Base-by-base conservation (phyloP, 2,888 invertebrate genomes). In the Drosophila seclusa region DNA sequence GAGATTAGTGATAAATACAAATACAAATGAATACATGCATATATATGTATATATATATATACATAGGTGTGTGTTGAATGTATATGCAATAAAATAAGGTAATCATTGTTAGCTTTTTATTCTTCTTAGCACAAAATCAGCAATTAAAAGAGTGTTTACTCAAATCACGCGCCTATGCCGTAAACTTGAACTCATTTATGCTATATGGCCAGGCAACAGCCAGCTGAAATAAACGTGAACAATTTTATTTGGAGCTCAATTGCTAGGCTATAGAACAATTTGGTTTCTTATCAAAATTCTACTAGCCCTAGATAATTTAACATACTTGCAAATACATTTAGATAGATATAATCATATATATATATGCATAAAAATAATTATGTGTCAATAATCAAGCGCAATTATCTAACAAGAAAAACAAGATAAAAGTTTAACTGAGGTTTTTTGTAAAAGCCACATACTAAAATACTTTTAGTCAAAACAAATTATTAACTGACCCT, bases 301-400 rank as follows among this genome's bases (percentile, higher is more conserved):
- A 36, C n/a, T 42, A 49, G 48, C 62, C 55, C 57, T 67, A 63
- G 54, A 55, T 38, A 27, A 48, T 52, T 48, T 24, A 61, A 58
- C n/a, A 21, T 7, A 61, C 11, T 55, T 31, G 24, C 31, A 62
- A 13, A 55, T 38, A 60, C 21, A 58, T 13, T 36, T 63, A 63
- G 40, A 59, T 52, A 29, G 50, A 48, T 52, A 53, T 16, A 29
- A 10, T 52, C 13, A 31, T 11, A 21, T n/a, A 58, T 29, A 29
- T 21, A 34, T 32, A 10, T 31, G 2, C 27, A 73, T 55, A 54
- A 18, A 59, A 45, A 58, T 53, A 52, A 53, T 73, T 38, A 63
- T 40, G 38, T 74, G 58, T 42, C 36, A 66, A 69, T 70, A 66
- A 67, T 52, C 53, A 59, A 80, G 66, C 76, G 76, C 76, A 78